These are phyloP conservation scores for Tridacna gigas DNA, from an alignment of 2,888 invertebrate species.

Conservation along the genomic window DNA sequence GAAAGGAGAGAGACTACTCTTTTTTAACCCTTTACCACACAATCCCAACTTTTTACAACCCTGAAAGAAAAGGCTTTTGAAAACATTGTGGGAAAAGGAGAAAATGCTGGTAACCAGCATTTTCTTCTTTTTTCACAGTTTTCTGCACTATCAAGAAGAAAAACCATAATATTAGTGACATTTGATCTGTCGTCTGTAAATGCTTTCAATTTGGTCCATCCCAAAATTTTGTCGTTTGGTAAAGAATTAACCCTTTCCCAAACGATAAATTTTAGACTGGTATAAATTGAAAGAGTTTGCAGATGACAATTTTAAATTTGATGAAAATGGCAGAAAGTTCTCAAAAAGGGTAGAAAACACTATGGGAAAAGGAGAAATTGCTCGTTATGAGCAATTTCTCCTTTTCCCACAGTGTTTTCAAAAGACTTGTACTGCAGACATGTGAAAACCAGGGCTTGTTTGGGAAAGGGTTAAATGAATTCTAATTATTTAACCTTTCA, in stretches of 20 bases:
- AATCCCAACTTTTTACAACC: too few species aligned
- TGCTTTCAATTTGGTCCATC: too few species aligned
- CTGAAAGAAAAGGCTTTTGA: background rate
- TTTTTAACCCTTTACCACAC: too few species aligned
- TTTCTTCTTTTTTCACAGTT: background rate
- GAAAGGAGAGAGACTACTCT: too few species aligned
- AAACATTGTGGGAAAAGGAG: background rate
- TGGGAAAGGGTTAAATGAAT: slow-evolving; percentile 3
- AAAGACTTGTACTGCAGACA: background rate
- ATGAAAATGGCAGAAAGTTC: too few species aligned
- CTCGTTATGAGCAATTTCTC: slow-evolving; percentile 3
- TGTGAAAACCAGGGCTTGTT: too few species aligned
- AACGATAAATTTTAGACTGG: too few species aligned
- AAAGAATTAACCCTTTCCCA: too few species aligned
- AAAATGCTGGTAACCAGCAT: background rate
- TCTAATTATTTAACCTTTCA: background rate
- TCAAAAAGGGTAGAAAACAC: background rate
- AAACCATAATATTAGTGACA: too few species aligned
- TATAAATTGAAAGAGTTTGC: background rate
- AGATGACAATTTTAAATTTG: background rate
- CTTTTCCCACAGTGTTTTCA: slow-evolving; percentile 15
- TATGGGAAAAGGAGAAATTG: slow-evolving; percentile 9
- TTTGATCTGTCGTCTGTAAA: too few species aligned
- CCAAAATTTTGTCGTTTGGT: too few species aligned
- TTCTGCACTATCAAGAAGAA: too few species aligned